These are phyloP conservation scores for Camelus dromedarius DNA, from an alignment of 2,113 vertebrate species.

Conservation along the genomic window DNA sequence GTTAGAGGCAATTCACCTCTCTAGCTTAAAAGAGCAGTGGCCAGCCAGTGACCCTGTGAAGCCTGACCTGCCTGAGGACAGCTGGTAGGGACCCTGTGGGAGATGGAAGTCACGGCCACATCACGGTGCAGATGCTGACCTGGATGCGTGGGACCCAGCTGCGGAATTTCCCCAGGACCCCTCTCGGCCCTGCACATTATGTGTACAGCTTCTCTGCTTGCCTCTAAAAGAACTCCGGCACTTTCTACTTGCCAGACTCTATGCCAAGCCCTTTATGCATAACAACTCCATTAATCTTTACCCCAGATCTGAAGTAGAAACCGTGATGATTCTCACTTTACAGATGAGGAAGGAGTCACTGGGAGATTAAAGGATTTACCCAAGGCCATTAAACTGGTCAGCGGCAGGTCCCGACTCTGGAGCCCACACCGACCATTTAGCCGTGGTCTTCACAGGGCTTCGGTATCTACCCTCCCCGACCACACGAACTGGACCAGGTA, in stretches of 20 bases:
- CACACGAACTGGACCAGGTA: not conserved
- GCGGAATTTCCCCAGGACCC: not conserved
- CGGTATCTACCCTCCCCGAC: not conserved
- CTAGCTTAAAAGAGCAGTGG: constrained; percentile 39
- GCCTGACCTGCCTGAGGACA: not conserved
- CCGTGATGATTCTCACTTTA: not conserved
- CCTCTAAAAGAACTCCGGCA: not conserved
- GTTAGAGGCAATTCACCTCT: not conserved
- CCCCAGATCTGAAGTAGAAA: not conserved
- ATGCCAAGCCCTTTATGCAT: not conserved
- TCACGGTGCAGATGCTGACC: not conserved
- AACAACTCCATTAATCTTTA: not conserved
- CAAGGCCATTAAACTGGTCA: not conserved
- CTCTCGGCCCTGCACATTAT: not conserved
- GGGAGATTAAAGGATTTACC: not conserved
- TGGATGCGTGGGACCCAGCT: not conserved
- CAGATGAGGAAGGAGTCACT: constrained; percentile 6
- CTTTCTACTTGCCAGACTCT: not conserved
- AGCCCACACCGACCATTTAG: not conserved
- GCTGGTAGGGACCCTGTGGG: not conserved
- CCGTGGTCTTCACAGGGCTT: not conserved
- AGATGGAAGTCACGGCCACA: not conserved
- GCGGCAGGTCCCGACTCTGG: not conserved
- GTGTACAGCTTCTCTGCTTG: not conserved
- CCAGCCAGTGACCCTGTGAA: not conserved